Evolutionary conservation across 2,113 vertebrate genomes (phyloP).

Genomic region (Phoenicopterus ruber): DNA sequence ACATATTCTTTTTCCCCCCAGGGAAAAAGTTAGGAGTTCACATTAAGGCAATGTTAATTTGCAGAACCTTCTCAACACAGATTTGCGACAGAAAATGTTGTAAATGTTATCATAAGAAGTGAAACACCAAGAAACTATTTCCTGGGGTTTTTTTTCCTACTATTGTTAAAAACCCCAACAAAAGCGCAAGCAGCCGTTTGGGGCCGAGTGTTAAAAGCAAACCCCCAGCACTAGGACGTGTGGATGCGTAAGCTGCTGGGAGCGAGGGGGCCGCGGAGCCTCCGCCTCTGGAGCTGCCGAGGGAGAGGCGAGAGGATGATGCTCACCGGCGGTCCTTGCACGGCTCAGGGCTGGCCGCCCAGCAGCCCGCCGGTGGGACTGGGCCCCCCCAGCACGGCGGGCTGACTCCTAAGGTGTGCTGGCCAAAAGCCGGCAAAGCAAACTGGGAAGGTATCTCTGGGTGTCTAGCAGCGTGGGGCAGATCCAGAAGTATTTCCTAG

Average conservation of each 20-base stretch:
- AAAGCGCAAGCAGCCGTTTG: neutral
- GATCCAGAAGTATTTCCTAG: neutral
- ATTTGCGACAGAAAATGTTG: neutral
- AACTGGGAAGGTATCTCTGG: neutral
- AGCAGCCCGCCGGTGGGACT: neutral
- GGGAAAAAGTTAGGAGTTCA: neutral
- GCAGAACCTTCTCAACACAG: neutral
- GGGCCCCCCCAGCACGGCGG: rapidly evolving
- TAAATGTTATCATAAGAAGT: neutral
- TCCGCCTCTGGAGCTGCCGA: neutral
- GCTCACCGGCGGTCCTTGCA: neutral
- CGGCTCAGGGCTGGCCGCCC: neutral
- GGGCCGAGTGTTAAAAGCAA: neutral
- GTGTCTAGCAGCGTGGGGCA: neutral
- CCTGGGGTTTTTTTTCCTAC: neutral
- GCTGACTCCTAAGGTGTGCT: neutral
- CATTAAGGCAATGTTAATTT: neutral
- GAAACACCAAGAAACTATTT: neutral
- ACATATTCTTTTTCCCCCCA: neutral
- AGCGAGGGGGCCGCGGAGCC: neutral
- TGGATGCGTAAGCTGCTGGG: neutral
- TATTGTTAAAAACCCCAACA: neutral
- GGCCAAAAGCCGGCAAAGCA: neutral
- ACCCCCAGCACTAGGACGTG: neutral
- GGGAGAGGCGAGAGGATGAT: neutral